A percentile compares a stretch with the other conserved stretches of the same genome.
Conservation (phyloP, 2,888 invertebrate genomes). For the Lasioglossum marginatum region DNA sequence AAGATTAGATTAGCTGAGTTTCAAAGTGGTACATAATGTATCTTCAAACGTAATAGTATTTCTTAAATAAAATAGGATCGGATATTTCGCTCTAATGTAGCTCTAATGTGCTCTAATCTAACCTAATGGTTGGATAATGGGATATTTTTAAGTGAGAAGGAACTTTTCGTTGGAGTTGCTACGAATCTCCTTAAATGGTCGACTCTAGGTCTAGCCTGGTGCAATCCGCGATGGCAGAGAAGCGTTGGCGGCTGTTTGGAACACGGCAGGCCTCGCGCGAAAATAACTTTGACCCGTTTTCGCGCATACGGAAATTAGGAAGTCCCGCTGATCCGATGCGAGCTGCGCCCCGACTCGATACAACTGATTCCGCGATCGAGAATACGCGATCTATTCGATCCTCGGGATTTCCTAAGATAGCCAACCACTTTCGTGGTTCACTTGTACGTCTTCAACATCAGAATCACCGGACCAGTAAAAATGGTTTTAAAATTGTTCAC, state of each 20-base stretch:
- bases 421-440: too few species aligned
- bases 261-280: conserved; percentile 64
- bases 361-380: conserved; percentile 16
- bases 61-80: background rate
- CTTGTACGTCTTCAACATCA: too few species aligned
- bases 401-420: background rate
- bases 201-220: conserved; percentile 54
- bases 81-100: too few species aligned
- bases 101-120: too few species aligned
- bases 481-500: too few species aligned
- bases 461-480: background rate
- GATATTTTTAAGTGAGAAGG: background rate
- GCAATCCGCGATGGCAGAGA: conserved; percentile 46
- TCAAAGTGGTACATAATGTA: too few species aligned
- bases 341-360: conserved; percentile 35
- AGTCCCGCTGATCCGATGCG: conserved; percentile 37
- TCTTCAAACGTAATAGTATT: too few species aligned
- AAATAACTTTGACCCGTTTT: conserved; percentile 76
- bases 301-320: conserved; percentile 68
- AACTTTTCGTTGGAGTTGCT: background rate
- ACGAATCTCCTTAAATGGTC: conserved; percentile 32
- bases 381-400: background rate
- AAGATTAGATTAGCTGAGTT: too few species aligned
- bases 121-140: too few species aligned
- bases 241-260: conserved; percentile 59